phyloP scores from a whole-genome alignment of 2,113 vertebrate genomes.

The Sebastes fasciatus region DNA sequence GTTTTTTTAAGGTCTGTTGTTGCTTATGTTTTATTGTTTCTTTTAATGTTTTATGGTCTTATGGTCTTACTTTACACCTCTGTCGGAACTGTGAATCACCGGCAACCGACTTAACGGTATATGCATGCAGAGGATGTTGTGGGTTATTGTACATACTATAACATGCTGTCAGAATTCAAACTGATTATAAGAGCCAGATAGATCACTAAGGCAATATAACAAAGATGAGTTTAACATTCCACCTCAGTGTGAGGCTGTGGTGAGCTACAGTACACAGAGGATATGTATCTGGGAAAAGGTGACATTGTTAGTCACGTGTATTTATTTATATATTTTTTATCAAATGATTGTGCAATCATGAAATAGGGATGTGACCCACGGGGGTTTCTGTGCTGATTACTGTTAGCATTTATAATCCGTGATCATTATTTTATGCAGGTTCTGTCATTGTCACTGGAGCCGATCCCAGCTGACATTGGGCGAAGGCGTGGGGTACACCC shows the following conservation, averaged over 20 bases:
- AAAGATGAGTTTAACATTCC: not conserved
- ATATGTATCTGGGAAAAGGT: no score
- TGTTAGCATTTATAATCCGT: not conserved
- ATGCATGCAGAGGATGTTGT: not conserved
- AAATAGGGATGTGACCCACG: not conserved
- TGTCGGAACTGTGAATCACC: not conserved
- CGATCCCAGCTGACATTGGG: no score
- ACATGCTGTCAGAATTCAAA: not conserved
- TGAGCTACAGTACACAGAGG: not conserved
- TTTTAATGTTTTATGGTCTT: not conserved
- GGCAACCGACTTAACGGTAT: not conserved
- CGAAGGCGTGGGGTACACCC: no score
- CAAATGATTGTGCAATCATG: not conserved
- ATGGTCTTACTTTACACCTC: not conserved
- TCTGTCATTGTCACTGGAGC: not conserved
- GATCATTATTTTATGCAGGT: not conserved
- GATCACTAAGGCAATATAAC: not conserved
- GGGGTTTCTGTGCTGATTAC: no score
- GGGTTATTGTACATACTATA: not conserved
- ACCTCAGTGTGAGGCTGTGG: not conserved
- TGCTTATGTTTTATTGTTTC: not conserved
- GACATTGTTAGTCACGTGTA: no score
- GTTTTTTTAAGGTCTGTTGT: not conserved
- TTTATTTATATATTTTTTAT: not conserved
- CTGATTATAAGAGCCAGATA: no score